These are phyloP conservation scores for Cassiopea xamachana DNA, from an alignment of 30 jellyfish, hydroid and myxozoan genomes.

Conservation along the genomic window DNA sequence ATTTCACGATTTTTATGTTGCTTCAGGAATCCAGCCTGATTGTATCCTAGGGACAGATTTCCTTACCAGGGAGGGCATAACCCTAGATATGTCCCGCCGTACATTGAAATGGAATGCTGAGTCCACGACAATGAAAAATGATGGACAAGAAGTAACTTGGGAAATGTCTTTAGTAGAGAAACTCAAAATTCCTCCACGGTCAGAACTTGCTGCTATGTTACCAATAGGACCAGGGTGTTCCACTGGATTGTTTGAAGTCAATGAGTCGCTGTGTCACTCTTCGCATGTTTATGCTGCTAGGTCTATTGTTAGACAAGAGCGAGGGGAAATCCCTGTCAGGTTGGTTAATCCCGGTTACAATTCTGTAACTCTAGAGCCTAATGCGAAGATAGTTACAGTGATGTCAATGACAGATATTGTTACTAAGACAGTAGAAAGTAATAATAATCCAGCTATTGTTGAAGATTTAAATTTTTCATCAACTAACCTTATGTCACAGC, in stretches of 20 bases:
- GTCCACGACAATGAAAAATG: conserved; percentile 20
- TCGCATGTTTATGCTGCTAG: conserved; percentile 49
- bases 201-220: conserved; percentile 19
- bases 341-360: conserved; percentile 39
- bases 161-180: conserved; percentile 9
- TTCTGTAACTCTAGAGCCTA: conserved; percentile 34
- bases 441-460: conserved; percentile 15
- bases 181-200: conserved; percentile 31
- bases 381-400: conserved; percentile 41
- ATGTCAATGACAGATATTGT: conserved; percentile 12
- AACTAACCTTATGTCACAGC: conserved; percentile 2
- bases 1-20: conserved; percentile 64
- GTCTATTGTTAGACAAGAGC: conserved; percentile 44
- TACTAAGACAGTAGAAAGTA: neutral
- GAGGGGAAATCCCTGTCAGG: conserved; percentile 65
- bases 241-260: conserved; percentile 44
- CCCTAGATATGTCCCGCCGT: conserved; percentile 38
- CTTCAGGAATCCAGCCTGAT: conserved; percentile 53
- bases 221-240: conserved; percentile 65
- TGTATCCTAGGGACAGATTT: conserved; percentile 58
- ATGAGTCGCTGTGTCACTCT: conserved; percentile 32
- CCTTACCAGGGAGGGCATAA: conserved; percentile 28
- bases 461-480: neutral
- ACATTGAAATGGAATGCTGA: conserved; percentile 47
- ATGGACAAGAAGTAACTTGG: conserved; percentile 29